A percentile compares a stretch with the other conserved stretches of the same genome.
These are phyloP conservation scores for Spizella passerina DNA, from an alignment of 2,797 vertebrate species.

Conservation along the genomic window DNA sequence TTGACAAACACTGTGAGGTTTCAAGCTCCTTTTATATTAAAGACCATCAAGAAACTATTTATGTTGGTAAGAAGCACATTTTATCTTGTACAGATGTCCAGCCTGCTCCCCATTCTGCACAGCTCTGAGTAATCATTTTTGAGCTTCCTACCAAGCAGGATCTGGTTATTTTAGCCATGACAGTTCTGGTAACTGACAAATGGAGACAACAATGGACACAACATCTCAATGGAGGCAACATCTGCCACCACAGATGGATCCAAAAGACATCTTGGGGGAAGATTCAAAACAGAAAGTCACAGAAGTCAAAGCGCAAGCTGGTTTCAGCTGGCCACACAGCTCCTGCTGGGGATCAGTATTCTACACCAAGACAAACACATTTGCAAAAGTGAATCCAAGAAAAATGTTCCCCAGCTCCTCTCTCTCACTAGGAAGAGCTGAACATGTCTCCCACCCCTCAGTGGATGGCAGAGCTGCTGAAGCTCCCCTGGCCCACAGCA, in stretches of 20 bases:
- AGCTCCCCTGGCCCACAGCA: not conserved
- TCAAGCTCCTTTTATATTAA: not conserved
- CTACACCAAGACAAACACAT: not conserved
- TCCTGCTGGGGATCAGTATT: not conserved
- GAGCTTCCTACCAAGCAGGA: not conserved
- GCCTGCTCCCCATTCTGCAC: not conserved
- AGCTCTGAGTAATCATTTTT: not conserved
- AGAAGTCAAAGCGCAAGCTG: not conserved
- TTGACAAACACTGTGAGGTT: not conserved
- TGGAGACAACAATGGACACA: not conserved
- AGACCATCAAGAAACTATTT: not conserved
- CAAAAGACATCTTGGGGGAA: not conserved
- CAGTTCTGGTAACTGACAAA: not conserved
- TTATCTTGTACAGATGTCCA: not conserved
- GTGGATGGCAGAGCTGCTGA: not conserved
- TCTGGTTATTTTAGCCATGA: not conserved
- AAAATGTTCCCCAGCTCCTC: not conserved
- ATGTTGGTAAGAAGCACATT: not conserved
- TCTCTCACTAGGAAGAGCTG: not conserved
- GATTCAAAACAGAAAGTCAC: not conserved
- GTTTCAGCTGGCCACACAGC: not conserved
- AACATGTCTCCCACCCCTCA: not conserved
- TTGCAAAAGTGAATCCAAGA: not conserved
- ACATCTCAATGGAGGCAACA: not conserved
- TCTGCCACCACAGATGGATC: not conserved